Conservation (phyloP, 2,888 invertebrate genomes). For the Dasysyrphus albostriatus region DNA sequence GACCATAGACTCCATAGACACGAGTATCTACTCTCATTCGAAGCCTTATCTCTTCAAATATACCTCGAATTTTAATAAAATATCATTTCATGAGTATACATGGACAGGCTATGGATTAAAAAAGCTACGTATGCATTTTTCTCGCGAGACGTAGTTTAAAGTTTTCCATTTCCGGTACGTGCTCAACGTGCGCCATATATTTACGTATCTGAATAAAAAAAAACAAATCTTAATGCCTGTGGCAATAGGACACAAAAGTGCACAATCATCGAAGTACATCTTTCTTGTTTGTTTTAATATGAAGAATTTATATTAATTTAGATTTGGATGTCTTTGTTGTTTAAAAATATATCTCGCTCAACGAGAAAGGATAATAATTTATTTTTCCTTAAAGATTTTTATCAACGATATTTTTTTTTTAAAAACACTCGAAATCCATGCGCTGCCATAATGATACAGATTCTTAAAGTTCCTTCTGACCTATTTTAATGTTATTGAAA, state of each 20-base stretch:
- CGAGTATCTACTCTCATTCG: neutral
- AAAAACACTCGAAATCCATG: conserved; percentile 1
- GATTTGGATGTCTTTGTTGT: conserved; percentile 23
- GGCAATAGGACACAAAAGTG: conserved; percentile 35
- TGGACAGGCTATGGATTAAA: conserved; percentile 4
- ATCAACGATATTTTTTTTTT: neutral
- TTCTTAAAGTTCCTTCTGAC: conserved; percentile 5
- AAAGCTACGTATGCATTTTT: conserved; percentile 28
- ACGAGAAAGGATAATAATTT: conserved; percentile 7
- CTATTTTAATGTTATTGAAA: conserved; percentile 15
- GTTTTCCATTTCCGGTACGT: conserved; percentile 48
- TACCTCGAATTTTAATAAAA: conserved; percentile 15
- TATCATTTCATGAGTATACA: neutral
- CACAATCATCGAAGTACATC: neutral
- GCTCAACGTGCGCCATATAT: conserved; percentile 47
- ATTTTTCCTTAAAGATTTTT: neutral
- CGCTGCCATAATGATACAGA: neutral
- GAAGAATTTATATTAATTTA: conserved; percentile 1
- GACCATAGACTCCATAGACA: conserved; percentile 2
- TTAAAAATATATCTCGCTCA: neutral
- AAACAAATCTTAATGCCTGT: neutral
- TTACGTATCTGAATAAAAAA: conserved; percentile 43
- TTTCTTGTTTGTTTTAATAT: conserved; percentile 8
- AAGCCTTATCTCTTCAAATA: conserved; percentile 22
- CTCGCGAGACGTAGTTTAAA: conserved; percentile 52